Conservation (phyloP, 2,888 invertebrate species). For the Tridacna crocea region DNA sequence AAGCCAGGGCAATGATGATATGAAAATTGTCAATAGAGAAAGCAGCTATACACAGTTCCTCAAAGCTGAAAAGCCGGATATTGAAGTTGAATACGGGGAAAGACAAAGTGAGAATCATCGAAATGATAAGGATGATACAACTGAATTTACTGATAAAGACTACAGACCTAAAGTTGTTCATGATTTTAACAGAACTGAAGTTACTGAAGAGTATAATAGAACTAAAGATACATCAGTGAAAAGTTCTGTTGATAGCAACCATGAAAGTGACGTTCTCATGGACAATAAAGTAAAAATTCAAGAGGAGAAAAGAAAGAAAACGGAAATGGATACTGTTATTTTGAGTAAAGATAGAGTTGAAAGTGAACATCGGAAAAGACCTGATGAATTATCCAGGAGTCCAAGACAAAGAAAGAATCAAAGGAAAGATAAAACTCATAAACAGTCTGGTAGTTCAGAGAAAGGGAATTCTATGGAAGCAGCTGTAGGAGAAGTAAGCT, state of each 20-base stretch:
- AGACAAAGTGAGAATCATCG: constrained; percentile 1
- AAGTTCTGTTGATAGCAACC: neutral
- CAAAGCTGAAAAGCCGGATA: constrained; percentile 72
- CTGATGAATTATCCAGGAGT: neutral
- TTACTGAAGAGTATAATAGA: neutral
- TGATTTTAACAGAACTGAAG: neutral
- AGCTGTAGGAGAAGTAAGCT: constrained; percentile 73
- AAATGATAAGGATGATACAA: too few relatives aligned
- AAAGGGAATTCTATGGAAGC: constrained; percentile 51
- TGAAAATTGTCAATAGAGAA: neutral
- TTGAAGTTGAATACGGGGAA: constrained; percentile 43
- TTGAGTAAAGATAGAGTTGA: too few relatives aligned
- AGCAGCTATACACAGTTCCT: constrained; percentile 66
- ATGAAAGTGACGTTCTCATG: too few relatives aligned
- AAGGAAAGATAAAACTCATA: constrained; percentile 45
- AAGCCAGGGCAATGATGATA: neutral
- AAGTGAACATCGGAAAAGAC: neutral
- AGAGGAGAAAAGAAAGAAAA: neutral
- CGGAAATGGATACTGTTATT: too few relatives aligned
- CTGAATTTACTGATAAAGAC: too few relatives aligned
- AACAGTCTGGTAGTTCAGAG: constrained; percentile 62
- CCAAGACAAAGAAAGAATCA: constrained; percentile 1
- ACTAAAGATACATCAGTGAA: neutral
- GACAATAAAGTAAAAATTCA: neutral
- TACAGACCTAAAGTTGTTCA: neutral